Evolutionary conservation across 1,140 invertebrate genomes (phyloP).

Genomic region (Drosophila aff.): DNA sequence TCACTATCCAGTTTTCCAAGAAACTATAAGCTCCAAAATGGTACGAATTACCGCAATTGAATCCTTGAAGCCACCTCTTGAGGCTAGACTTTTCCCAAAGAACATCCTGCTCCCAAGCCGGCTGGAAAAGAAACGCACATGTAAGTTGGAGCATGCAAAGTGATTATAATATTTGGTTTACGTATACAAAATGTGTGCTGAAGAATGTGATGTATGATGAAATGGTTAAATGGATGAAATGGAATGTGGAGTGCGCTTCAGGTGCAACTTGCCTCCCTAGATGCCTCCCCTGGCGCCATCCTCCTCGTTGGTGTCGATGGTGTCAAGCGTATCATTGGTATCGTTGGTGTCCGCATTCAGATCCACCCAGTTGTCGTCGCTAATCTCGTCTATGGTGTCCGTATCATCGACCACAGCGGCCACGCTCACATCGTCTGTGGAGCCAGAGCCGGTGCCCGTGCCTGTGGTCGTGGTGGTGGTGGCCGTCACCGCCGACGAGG

Average conservation of each 20-base stretch:
- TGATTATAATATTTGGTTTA: constrained; percentile 9
- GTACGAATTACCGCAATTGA: not conserved
- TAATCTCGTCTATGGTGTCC: constrained; percentile 67
- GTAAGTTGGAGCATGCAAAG: constrained; percentile 5
- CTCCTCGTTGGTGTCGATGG: constrained; percentile 19
- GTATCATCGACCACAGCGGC: constrained; percentile 61
- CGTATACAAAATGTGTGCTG: constrained; percentile 1
- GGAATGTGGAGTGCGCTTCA: not conserved
- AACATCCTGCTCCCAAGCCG: not conserved
- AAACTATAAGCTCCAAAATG: too few species aligned
- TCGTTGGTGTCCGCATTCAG: constrained; percentile 54
- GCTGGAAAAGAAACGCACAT: not conserved
- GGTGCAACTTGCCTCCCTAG: constrained; percentile 7
- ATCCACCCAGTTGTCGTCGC: constrained; percentile 70
- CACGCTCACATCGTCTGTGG: constrained; percentile 65
- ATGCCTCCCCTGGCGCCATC: constrained; percentile 31
- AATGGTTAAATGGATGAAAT: not conserved
- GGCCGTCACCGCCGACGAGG: constrained; percentile 28
- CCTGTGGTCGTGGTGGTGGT: constrained; percentile 24
- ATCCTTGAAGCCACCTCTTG: not conserved
- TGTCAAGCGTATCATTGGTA: constrained; percentile 25
- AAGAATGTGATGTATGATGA: not conserved
- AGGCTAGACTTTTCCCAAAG: not conserved
- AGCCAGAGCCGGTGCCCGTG: constrained; percentile 50
- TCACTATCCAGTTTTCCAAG: too few species aligned